Evolutionary conservation across 2,888 invertebrate species (phyloP), one percentile per base, ranked within the genome.

Genomic region (Azorinus chamasolen): DNA sequence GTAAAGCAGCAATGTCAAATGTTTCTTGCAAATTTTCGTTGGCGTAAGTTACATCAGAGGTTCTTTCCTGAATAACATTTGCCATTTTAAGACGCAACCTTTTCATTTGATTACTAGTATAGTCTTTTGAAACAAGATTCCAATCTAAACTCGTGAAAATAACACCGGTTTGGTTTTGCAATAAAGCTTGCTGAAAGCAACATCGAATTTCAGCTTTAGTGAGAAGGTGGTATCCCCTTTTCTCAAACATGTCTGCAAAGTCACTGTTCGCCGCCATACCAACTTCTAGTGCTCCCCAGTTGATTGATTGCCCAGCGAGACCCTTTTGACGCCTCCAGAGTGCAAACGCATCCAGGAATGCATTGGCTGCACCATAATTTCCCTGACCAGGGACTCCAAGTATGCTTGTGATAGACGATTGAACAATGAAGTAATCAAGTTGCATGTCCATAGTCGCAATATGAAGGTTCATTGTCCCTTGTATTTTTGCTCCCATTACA

Each of bases 281-380:
- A 16, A 84, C 27, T 24, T 70, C 53, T 39, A 87, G 45, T 16
- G 84, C 75, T n/a, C 87, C 87, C 88, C 88, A 88, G 50, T 87
- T 87, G 16, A 88, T 83, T 39, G 69, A 63, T 64, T 87, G 87
- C 1, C 70, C 85, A 20, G 62, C 25, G 5, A 82, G 54, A 5
- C 83, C 79, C 5, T 51, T 32, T 2, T 24, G n/a, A 12, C 81
- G 58, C 5, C 87, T 66, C 37, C 77, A 83, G 18, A 70, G 59
- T 0, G 85, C 83, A 24, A 88, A 48, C 8, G 79, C 54, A 55
- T 88, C 88, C 64, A 79, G 37, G 46, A 88, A 88, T 1, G 80
- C 59, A 66, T 86, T 87, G 14, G 73, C 88, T n/a, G 86, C 82
- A 16, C 78, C 82, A 65, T 88, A 87, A 58, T 86, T 87, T 25